Evolutionary conservation across 2,797 vertebrate genomes (phyloP).

Genomic region (Chloroceryle inda): DNA sequence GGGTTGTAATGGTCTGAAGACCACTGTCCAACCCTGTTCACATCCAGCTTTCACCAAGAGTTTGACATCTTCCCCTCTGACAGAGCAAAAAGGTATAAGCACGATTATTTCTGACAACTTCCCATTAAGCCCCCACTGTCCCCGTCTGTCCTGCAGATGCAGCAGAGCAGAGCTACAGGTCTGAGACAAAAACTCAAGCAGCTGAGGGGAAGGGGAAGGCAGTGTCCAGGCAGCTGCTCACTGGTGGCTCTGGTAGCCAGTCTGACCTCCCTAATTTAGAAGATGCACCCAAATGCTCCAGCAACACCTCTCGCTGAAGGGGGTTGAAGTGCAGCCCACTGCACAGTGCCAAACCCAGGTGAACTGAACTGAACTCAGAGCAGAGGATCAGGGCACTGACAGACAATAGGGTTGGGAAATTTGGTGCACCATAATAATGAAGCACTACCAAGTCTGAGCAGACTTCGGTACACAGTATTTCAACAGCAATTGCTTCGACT

Average conservation of each 20-base stretch:
- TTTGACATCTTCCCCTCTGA: background rate
- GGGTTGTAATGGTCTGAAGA: conserved; percentile 70
- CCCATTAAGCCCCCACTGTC: background rate
- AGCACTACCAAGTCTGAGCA: background rate
- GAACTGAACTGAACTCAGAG: background rate
- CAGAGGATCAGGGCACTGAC: background rate
- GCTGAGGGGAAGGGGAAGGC: conserved; percentile 11
- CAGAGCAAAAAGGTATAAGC: conserved; percentile 10
- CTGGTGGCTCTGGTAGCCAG: background rate
- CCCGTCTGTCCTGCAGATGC: background rate
- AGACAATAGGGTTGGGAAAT: background rate
- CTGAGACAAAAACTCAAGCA: background rate
- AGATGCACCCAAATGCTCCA: background rate
- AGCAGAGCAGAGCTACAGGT: background rate
- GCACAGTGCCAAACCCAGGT: background rate
- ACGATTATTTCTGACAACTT: conserved; percentile 55
- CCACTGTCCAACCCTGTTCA: conserved; percentile 50
- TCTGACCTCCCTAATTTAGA: background rate
- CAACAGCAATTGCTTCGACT: background rate
- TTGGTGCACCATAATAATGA: background rate
- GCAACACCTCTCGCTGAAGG: background rate
- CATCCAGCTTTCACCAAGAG: conserved; percentile 35
- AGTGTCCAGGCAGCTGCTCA: conserved; percentile 27
- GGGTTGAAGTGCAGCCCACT: background rate
- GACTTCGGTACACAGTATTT: background rate